phyloP scores from a whole-genome alignment of 2,113 vertebrate genomes.

The Elanoides forficatus region DNA sequence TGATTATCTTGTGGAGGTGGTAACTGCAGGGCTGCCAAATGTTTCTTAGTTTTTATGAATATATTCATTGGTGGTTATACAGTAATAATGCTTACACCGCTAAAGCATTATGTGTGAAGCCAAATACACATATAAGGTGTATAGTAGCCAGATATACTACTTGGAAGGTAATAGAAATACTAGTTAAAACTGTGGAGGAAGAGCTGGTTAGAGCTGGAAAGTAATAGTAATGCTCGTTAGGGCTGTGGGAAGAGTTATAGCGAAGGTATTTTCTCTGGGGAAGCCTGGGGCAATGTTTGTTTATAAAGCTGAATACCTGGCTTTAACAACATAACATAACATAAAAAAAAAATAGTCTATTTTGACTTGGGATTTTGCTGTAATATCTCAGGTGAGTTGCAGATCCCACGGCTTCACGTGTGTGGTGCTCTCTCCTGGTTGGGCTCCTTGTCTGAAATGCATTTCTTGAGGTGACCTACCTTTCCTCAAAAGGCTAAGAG shows the following conservation, averaged over 20 bases:
- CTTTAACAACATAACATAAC: background rate
- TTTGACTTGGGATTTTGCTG: background rate
- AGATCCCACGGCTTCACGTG: fast-evolving
- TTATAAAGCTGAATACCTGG: background rate
- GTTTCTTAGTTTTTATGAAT: background rate
- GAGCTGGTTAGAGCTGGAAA: background rate
- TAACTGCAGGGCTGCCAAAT: background rate
- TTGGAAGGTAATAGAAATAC: background rate
- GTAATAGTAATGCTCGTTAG: background rate
- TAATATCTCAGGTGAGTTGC: background rate
- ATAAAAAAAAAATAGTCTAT: background rate
- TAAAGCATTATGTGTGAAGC: background rate
- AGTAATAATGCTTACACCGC: background rate
- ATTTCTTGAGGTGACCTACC: background rate
- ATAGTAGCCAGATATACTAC: background rate
- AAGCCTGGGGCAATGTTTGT: background rate
- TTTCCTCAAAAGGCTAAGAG: background rate
- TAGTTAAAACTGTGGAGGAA: background rate
- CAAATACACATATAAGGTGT: background rate
- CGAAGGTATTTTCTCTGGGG: background rate
- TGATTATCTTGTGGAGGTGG: background rate
- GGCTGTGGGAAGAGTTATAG: background rate
- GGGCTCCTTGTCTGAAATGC: background rate
- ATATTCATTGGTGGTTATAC: background rate
- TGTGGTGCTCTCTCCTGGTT: background rate